These are phyloP conservation scores for Leptatherina wallacei DNA, from an alignment of 2,797 vertebrate genomes.

Conservation along the genomic window DNA sequence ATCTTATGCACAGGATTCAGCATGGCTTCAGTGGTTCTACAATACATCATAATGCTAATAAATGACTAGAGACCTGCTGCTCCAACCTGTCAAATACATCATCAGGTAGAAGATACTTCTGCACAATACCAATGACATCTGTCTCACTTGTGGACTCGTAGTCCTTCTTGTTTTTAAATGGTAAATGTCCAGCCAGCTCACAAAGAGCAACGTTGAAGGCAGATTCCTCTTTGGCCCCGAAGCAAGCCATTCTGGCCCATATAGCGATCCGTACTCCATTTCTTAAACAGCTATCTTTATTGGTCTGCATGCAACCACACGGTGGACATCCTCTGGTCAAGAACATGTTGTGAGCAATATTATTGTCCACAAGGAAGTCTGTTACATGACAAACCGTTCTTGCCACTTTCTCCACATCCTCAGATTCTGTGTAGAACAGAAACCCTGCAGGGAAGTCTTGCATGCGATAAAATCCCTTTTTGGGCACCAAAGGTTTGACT, in stretches of 20 bases:
- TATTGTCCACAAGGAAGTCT: constrained; percentile 77
- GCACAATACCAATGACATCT: constrained; percentile 79
- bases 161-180: constrained; percentile 84
- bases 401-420: constrained; percentile 68
- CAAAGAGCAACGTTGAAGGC: constrained; percentile 92
- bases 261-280: constrained; percentile 86
- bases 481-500: constrained; percentile 73
- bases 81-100: constrained; percentile 77
- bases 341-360: constrained; percentile 91
- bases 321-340: constrained; percentile 87
- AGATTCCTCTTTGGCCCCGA: constrained; percentile 86
- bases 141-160: constrained; percentile 83
- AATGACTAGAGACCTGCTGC: constrained; percentile 54
- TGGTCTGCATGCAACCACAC: neutral
- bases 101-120: constrained; percentile 80
- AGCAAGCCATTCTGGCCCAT: constrained; percentile 87
- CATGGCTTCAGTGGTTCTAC: neutral
- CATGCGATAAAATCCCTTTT: constrained; percentile 75
- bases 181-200: constrained; percentile 92
- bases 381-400: constrained; percentile 81
- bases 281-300: constrained; percentile 39
- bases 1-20: neutral
- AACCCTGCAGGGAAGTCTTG: constrained; percentile 84
- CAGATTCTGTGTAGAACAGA: constrained; percentile 84
- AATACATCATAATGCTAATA: constrained; percentile 40